A percentile compares a stretch with the other conserved stretches of the same genome.
These are phyloP conservation scores for Acleris cristana DNA, from an alignment of 2,888 invertebrate genomes.

Conservation along the genomic window DNA sequence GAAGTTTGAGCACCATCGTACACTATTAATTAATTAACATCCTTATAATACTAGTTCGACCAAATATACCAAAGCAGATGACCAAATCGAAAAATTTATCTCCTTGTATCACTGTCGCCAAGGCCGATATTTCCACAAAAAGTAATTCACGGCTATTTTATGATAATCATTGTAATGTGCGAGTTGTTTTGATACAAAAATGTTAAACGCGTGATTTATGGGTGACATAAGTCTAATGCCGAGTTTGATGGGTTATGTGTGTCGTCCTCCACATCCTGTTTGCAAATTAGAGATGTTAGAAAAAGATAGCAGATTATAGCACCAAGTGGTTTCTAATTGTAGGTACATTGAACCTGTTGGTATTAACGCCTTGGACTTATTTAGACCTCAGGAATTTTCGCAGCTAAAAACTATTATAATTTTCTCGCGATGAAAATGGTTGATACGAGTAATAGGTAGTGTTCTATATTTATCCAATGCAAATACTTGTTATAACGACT, in stretches of 20 bases:
- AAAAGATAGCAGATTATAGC: conserved; percentile 26
- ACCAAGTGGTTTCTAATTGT: background rate
- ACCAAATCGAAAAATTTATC: conserved; percentile 31
- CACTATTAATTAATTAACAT: conserved; percentile 46
- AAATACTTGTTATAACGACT: too few species aligned
- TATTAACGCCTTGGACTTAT: too few species aligned
- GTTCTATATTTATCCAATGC: too few species aligned
- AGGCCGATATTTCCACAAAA: conserved; percentile 41
- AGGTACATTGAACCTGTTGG: too few species aligned
- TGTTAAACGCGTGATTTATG: conserved; percentile 31
- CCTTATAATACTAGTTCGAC: conserved; percentile 38
- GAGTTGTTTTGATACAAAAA: conserved; percentile 32
- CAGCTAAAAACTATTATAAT: too few species aligned
- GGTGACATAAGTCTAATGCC: conserved; percentile 1
- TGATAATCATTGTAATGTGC: conserved; percentile 31
- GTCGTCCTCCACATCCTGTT: conserved; percentile 21
- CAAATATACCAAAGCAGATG: conserved; percentile 28
- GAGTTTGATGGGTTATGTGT: conserved; percentile 12
- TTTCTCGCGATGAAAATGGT: too few species aligned
- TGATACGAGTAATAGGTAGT: too few species aligned
- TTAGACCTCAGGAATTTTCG: too few species aligned
- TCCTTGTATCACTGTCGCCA: conserved; percentile 37
- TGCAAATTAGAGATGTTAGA: conserved; percentile 1
- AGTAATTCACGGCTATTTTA: conserved; percentile 38
- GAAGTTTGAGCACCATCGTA: conserved; percentile 46